Evolutionary conservation across 1,140 invertebrate species (phyloP), one percentile per base, ranked within the genome.

Genomic region (Mizuhopecten yessoensis): DNA sequence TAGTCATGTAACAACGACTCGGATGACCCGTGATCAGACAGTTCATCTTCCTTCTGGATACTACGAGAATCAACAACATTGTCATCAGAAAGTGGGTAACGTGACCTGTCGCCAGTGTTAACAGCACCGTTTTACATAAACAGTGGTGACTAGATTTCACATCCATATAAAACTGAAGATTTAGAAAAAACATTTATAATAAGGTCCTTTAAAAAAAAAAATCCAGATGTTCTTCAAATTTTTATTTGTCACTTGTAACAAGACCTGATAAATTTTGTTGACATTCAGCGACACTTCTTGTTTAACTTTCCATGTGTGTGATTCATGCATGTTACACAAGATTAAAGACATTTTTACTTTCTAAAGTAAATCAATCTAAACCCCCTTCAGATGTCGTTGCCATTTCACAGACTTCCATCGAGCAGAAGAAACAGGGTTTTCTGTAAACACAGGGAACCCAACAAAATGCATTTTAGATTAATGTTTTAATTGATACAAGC

Each of bases 1-100:
- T 75, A 75, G 57, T 75, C 57, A 75, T 75, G 57, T 17, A 75
- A 75, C 57, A 75, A 75, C 29, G 57, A 75, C 57, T 75, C 57
- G 1, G 57, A 75, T 29, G 57, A 75, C 57, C 57, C 57, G 5
- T 29, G 23, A n/a, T 75, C 57, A 75, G 57, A 75, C 29, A 29
- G n/a, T 29, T 75, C 57, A 75, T 75, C 57, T 75, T 23, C 57
- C 57, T 75, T 75, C 57, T 75, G 57, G 29, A 75, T 29, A 75
- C 57, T 75, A 29, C n/a, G 57, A 75, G 57, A 75, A 75, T 75
- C 57, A 75, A 75, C 57, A 75, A 75, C 57, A 75, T 17, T 11
- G 11, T n/a, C 57, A 75, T 45, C 1, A 75, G n/a, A 11, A 17
- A 29, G 23, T 75, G 5, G 57, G 5, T 75, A 75, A 17, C 13